These are phyloP conservation scores for Lasioglossum baleicum DNA, from an alignment of 1,140 invertebrate genomes.

Conservation along the genomic window DNA sequence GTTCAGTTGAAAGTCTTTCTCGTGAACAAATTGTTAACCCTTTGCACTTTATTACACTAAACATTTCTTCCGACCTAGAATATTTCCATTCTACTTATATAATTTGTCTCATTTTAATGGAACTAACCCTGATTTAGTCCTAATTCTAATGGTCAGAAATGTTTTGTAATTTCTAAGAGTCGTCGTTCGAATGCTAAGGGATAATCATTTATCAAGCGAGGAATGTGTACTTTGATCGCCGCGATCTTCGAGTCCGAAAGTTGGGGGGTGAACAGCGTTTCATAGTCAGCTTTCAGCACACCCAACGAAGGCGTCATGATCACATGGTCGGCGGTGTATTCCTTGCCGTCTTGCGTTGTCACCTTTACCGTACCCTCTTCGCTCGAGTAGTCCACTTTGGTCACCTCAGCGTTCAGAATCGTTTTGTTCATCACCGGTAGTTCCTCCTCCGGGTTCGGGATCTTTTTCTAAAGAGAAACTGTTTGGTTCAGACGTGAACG, in stretches of 20 bases:
- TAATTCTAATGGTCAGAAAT: too few relatives aligned
- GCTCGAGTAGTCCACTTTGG: constrained; percentile 65
- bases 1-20: not conserved
- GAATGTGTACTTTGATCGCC: constrained; percentile 66
- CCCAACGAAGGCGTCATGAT: constrained; percentile 79
- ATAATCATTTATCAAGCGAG: not conserved
- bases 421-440: constrained; percentile 70
- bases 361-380: constrained; percentile 61
- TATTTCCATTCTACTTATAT: too few relatives aligned
- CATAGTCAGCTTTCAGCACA: constrained; percentile 74
- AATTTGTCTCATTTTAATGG: too few relatives aligned
- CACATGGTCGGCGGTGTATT: constrained; percentile 71
- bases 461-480: constrained; percentile 63
- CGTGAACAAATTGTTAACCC: not conserved
- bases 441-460: constrained; percentile 62
- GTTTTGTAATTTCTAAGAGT: too few relatives aligned
- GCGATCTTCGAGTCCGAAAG: constrained; percentile 68
- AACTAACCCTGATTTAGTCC: too few relatives aligned
- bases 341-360: constrained; percentile 66
- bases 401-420: constrained; percentile 69
- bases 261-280: constrained; percentile 72
- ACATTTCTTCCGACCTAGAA: too few relatives aligned
- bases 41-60: too few relatives aligned
- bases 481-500: not conserved
- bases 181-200: too few relatives aligned